Base-by-base conservation (phyloP, 2,113 vertebrate species). In the Bostrychus sinensis region DNA sequence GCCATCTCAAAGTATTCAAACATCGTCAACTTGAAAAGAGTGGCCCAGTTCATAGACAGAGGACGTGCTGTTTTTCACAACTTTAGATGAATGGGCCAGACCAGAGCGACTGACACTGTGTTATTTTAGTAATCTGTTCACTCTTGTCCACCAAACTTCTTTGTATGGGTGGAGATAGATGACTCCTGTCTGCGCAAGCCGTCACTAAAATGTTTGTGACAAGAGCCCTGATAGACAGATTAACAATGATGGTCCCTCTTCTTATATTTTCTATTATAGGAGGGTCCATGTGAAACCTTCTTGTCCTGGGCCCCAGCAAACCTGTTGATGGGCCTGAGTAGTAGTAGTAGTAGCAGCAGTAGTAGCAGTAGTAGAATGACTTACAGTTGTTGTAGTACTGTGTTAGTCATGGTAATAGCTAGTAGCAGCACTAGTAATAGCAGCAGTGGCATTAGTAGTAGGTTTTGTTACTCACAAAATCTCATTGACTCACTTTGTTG, bases 1-100 rank as follows among this genome's bases (percentile, higher is more conserved):
- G 36, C 41, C 57, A 38, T 51, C 55, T 16, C 65, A 25, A 34
- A 76, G 57, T 77, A 65, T 73, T 86, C 58, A 51, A 63, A 38
- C 30, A 16, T 61, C 5, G 32, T n/a, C n/a, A n/a, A 62, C 22
- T 26, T 26, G 46, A 62, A 70, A 70, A 69, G 39, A 70, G 53
- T 53, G 11, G 23, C 51, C 45, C 56, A 51, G 51, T 74, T 70
- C 58, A 79, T 59, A 62, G 7, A 59, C 19, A 71, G 28, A 77
- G 82, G 55, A 72, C 63, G 50, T 19, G 23, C 50, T 53, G 56
- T 63, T 51, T 55, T 30, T 45, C 39, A 58, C 46, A 41, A 48
- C 54, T 61, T 42, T 45, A 60, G 72, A 16, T 17, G 50, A 34
- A 55, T 20, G 32, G 17, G 5, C 5, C 12, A 25, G 9, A 19